Evolutionary conservation across 1,140 invertebrate genomes (phyloP).

Genomic region (Gonatopus flavifemur): DNA sequence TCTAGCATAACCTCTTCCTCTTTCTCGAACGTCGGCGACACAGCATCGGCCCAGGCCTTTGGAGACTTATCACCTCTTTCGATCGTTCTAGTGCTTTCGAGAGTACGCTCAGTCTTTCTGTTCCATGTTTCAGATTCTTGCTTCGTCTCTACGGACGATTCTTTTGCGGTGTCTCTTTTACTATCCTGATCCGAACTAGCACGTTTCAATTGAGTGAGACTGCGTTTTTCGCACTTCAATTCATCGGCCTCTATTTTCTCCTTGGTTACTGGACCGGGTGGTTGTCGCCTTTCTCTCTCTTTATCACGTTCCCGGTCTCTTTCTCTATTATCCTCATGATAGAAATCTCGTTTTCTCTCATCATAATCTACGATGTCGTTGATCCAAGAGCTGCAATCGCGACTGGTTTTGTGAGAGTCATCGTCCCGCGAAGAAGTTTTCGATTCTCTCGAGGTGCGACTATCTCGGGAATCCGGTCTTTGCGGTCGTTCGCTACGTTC

Average conservation of each 20-base stretch:
- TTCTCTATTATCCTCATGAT: slow-evolving; percentile 43
- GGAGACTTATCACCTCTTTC: slow-evolving; percentile 37
- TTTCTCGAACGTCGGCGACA: slow-evolving; percentile 55
- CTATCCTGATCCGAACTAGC: slow-evolving; percentile 31
- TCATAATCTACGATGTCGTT: slow-evolving; percentile 57
- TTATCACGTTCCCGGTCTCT: slow-evolving; percentile 36
- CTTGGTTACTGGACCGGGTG: slow-evolving; percentile 64
- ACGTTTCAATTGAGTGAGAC: slow-evolving; percentile 60
- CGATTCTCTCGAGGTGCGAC: slow-evolving; percentile 61
- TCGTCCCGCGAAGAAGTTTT: slow-evolving; percentile 57
- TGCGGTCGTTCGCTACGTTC: slow-evolving; percentile 59
- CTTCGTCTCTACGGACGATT: slow-evolving; percentile 40
- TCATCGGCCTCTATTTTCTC: slow-evolving; percentile 67
- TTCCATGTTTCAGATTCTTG: slow-evolving; percentile 47
- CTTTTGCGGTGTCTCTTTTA: slow-evolving; percentile 49
- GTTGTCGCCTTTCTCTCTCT: slow-evolving; percentile 48
- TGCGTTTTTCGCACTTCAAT: slow-evolving; percentile 60
- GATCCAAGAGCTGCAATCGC: slow-evolving; percentile 53
- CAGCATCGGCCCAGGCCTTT: slow-evolving; percentile 58
- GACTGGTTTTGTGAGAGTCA: slow-evolving; percentile 47
- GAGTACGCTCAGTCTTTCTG: slow-evolving; percentile 38
- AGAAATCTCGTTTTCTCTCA: slow-evolving; percentile 48
- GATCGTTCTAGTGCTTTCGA: slow-evolving; percentile 12
- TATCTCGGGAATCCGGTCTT: slow-evolving; percentile 64
- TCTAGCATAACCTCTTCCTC: slow-evolving; percentile 46